Conservation (phyloP, 2,888 invertebrate species). For the Nomada fabriciana region DNA sequence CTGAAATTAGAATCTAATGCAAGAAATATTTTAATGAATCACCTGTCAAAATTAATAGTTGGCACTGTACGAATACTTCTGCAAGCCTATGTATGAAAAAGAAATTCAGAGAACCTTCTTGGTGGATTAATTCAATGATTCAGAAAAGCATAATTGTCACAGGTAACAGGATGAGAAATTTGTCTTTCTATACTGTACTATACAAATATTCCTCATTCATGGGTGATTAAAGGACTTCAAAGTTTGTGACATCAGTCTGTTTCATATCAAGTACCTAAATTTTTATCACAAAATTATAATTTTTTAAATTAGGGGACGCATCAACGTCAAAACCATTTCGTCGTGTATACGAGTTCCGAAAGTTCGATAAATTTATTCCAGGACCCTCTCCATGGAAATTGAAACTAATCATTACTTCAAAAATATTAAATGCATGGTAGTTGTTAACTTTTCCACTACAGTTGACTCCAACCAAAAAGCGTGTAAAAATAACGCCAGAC, state of each 20-base stretch:
- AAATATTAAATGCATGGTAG: background rate
- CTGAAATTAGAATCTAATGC: no score
- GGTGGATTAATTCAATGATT: no score
- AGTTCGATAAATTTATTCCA: background rate
- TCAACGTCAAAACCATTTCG: background rate
- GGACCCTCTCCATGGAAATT: background rate
- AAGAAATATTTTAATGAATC: no score
- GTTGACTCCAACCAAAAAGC: background rate
- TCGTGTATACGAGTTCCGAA: background rate
- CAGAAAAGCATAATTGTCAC: no score
- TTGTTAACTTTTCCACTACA: background rate
- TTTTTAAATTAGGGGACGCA: background rate
- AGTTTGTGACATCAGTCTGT: no score
- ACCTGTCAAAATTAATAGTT: no score
- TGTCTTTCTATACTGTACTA: no score
- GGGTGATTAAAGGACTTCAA: background rate
- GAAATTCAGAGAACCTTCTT: no score
- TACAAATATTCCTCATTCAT: no score
- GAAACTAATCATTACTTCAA: constrained; percentile 9
- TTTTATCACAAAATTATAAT: background rate
- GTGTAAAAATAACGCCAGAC: background rate
- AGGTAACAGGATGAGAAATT: no score
- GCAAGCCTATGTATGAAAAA: no score
- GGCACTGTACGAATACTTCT: no score
- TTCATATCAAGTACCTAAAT: background rate